Percentiles rank a stretch among this genome's conserved stretches.
These are phyloP conservation scores for Plectrocnemia conspersa DNA, from an alignment of 1,140 invertebrate genomes.

Conservation along the genomic window DNA sequence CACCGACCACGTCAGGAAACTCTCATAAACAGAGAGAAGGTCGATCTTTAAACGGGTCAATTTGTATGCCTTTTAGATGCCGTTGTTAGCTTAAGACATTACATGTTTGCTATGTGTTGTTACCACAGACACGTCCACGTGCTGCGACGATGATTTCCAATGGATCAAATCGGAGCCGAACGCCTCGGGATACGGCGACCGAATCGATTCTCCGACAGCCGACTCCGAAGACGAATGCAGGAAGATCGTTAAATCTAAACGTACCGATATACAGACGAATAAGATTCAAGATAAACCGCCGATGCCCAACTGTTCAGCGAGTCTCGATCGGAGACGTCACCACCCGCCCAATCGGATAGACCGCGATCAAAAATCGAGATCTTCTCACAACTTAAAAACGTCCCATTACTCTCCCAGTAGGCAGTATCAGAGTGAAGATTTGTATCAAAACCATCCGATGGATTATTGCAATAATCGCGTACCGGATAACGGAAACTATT, in stretches of 20 bases:
- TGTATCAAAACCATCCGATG: slow-evolving; percentile 38
- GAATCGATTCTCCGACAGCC: slow-evolving; percentile 6
- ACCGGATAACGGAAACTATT: slow-evolving; percentile 7
- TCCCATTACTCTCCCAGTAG: slow-evolving; percentile 41
- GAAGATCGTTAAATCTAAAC: slow-evolving; percentile 27
- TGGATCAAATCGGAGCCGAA: slow-evolving; percentile 47
- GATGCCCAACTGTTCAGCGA: slow-evolving; percentile 43
- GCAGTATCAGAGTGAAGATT: slow-evolving; percentile 39
- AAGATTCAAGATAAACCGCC: slow-evolving; percentile 34
- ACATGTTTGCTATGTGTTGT: slow-evolving; percentile 13
- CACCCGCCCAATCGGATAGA: slow-evolving; percentile 45
- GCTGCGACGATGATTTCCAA: slow-evolving; percentile 56
- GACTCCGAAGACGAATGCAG: slow-evolving; percentile 22
- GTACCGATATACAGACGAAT: neutral
- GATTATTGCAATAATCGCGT: slow-evolving; percentile 21
- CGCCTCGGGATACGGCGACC: slow-evolving; percentile 12
- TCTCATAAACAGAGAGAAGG: slow-evolving; percentile 40
- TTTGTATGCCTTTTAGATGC: slow-evolving; percentile 5
- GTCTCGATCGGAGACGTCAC: slow-evolving; percentile 50
- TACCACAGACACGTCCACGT: slow-evolving; percentile 45
- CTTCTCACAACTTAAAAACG: slow-evolving; percentile 50
- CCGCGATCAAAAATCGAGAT: slow-evolving; percentile 54
- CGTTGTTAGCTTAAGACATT: neutral
- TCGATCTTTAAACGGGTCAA: slow-evolving; percentile 18
- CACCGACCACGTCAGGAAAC: slow-evolving; percentile 41